These are phyloP conservation scores for Danionella cerebrum DNA, from an alignment of 2,113 vertebrate species.

Conservation along the genomic window DNA sequence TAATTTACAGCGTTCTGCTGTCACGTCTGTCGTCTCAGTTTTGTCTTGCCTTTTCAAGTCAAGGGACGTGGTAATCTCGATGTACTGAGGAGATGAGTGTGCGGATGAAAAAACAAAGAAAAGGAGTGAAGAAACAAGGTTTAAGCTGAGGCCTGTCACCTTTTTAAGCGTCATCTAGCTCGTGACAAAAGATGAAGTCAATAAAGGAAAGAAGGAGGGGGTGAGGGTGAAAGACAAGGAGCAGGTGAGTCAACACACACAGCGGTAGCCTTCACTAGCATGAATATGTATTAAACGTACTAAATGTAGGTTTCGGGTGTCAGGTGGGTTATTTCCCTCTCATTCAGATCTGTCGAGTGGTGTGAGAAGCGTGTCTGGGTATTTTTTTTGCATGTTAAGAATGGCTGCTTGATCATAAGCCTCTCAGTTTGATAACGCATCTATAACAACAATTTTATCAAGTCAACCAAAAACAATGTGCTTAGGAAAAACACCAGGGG, in stretches of 20 bases:
- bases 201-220: not conserved
- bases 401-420: conserved; percentile 7
- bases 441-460: no score
- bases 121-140: not conserved
- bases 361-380: not conserved
- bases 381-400: conserved; percentile 1
- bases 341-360: not conserved
- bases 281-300: conserved; percentile 17
- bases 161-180: conserved; percentile 22
- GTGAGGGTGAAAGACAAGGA: not conserved
- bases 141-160: not conserved
- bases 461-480: no score
- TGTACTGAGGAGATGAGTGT: conserved; percentile 11
- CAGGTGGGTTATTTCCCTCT: conserved; percentile 5
- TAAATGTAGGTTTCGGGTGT: conserved; percentile 27
- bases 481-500: no score
- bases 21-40: conserved; percentile 18
- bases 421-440: no score
- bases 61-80: not conserved
- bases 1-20: conserved; percentile 21
- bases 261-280: not conserved
- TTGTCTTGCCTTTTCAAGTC: conserved; percentile 20
- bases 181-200: conserved; percentile 8
- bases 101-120: not conserved
- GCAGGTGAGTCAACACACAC: conserved; percentile 19